Conservation (phyloP, 2,797 vertebrate species). For the Psittacula derbiana region DNA sequence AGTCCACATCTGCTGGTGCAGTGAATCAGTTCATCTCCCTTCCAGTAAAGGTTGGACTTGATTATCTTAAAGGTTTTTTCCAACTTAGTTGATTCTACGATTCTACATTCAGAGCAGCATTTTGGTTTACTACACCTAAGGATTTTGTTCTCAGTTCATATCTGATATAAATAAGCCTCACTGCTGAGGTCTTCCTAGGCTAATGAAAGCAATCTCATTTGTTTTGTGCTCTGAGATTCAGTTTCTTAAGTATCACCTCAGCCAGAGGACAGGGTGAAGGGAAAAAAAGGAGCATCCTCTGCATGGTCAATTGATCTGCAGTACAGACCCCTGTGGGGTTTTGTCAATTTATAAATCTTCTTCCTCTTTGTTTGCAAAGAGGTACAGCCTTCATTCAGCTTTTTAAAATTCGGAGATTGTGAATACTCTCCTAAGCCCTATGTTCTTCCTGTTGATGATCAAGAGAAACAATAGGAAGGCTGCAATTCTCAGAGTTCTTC, state of each 20-base stretch:
- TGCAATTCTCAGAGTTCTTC: background rate
- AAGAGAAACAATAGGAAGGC: background rate
- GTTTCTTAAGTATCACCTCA: background rate
- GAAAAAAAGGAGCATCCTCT: background rate
- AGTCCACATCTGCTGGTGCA: rapidly evolving
- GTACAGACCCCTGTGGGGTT: background rate
- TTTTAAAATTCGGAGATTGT: background rate
- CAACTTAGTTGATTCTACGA: background rate
- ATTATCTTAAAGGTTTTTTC: background rate
- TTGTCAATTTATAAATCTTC: background rate
- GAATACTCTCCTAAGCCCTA: background rate
- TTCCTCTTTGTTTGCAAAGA: background rate
- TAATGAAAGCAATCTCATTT: background rate
- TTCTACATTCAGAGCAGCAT: background rate
- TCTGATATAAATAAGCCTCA: background rate
- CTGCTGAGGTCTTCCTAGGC: background rate
- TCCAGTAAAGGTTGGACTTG: background rate
- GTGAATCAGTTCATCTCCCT: background rate
- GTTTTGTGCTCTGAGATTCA: background rate
- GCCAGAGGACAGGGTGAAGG: rapidly evolving
- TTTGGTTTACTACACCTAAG: background rate
- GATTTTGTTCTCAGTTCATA: background rate
- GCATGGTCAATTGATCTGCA: background rate
- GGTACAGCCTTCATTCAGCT: background rate
- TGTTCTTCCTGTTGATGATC: background rate